Percentiles rank a stretch among this genome's conserved stretches.
Evolutionary conservation across 2,797 vertebrate species (phyloP).

Genomic region (Apogon hyalosoma): DNA sequence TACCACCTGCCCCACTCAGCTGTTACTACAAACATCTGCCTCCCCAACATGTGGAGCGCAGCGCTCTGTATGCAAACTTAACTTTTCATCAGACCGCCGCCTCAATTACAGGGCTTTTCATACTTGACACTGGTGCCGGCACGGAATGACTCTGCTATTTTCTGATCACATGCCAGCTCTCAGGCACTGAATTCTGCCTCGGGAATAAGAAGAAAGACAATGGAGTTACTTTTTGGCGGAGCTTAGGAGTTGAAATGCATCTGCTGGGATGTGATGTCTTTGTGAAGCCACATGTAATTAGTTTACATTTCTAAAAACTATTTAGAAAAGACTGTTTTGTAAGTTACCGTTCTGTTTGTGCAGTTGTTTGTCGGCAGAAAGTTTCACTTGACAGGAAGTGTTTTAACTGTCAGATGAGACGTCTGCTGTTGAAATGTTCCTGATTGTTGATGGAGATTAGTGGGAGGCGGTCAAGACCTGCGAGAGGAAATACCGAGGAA

Average conservation of each 20-base stretch:
- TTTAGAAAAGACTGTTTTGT: no score
- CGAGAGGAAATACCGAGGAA: not conserved
- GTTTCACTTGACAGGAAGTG: no score
- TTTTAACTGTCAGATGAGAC: slow-evolving; percentile 1
- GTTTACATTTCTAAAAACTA: no score
- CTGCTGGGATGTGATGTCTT: not conserved
- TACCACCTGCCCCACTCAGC: slow-evolving; percentile 78
- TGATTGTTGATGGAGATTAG: slow-evolving; percentile 31
- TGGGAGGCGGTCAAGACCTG: not conserved
- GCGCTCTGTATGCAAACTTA: slow-evolving; percentile 22
- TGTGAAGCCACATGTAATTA: not conserved
- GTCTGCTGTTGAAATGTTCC: slow-evolving; percentile 24
- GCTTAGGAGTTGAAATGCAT: not conserved
- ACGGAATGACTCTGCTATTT: not conserved
- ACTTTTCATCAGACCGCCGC: slow-evolving; percentile 41
- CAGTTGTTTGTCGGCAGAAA: no score
- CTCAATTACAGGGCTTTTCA: slow-evolving; percentile 17
- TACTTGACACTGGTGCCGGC: slow-evolving; percentile 12
- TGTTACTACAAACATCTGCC: slow-evolving; percentile 69
- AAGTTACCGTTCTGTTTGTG: no score
- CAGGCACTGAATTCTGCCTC: not conserved
- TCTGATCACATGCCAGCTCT: slow-evolving; percentile 1
- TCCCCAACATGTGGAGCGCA: slow-evolving; percentile 46
- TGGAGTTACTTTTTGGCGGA: not conserved
- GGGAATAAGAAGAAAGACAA: slow-evolving; percentile 8